phyloP scores from a whole-genome alignment of 2,797 vertebrate species.

The Hippocampus kuda region DNA sequence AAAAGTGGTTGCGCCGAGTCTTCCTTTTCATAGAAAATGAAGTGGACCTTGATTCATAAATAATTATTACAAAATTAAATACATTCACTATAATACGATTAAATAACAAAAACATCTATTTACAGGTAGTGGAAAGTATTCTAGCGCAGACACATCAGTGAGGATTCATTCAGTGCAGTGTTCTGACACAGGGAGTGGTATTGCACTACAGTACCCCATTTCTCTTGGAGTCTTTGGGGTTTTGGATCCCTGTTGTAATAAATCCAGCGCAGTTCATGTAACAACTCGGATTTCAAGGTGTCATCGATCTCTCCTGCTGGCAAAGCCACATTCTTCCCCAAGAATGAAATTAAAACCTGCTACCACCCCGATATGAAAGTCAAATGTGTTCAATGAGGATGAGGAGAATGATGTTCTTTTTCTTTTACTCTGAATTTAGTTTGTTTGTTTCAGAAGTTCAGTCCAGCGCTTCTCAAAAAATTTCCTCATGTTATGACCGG shows the following conservation, averaged over 20 bases:
- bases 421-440: conserved; percentile 50
- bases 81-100: conserved; percentile 99
- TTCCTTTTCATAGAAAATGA: conserved; percentile 99
- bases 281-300: conserved; percentile 46
- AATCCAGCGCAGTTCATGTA: conserved; percentile 73
- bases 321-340: conserved; percentile 42
- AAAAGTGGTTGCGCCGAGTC: conserved; percentile 97
- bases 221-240: conserved; percentile 94
- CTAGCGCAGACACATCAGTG: conserved; percentile 88
- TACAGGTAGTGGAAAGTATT: conserved; percentile 96
- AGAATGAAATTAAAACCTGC: conserved; percentile 44
- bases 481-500: conserved; percentile 97
- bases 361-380: conserved; percentile 45
- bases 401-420: not conserved
- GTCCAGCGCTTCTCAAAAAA: conserved; percentile 99
- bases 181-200: conserved; percentile 84
- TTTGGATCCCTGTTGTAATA: conserved; percentile 87
- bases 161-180: conserved; percentile 97
- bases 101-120: conserved; percentile 92
- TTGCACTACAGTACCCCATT: conserved; percentile 97
- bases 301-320: conserved; percentile 30
- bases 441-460: conserved; percentile 91
- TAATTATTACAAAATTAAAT: conserved; percentile 99
- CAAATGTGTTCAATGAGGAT: conserved; percentile 33
- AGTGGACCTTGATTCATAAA: conserved; percentile 99